Evolutionary conservation across 1,140 invertebrate species (phyloP).

Genomic region (Hirudo medicinalis): DNA sequence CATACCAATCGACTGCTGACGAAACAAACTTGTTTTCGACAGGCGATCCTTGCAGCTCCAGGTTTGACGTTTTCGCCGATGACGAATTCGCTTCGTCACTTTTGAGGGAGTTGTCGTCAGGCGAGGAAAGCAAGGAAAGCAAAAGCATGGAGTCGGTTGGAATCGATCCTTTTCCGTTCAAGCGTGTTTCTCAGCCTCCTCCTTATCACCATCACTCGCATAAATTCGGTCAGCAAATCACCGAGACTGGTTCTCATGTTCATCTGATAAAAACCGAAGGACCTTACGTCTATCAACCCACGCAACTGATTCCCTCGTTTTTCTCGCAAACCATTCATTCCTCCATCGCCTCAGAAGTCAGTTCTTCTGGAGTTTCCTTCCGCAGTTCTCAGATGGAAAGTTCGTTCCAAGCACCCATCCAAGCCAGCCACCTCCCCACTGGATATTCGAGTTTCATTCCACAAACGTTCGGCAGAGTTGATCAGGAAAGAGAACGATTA

Average conservation of each 20-base stretch:
- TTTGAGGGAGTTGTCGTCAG: too few relatives aligned
- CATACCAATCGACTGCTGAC: not conserved
- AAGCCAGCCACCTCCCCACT: too few relatives aligned
- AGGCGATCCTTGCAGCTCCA: not conserved
- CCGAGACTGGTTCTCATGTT: not conserved
- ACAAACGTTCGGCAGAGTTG: not conserved
- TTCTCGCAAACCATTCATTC: not conserved
- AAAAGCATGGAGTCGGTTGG: not conserved
- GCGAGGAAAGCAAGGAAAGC: not conserved
- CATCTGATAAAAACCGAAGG: not conserved
- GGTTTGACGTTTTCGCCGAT: not conserved
- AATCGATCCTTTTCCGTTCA: not conserved
- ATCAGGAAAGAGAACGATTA: not conserved
- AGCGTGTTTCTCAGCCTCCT: not conserved
- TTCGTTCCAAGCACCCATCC: too few relatives aligned
- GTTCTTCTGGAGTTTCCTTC: not conserved
- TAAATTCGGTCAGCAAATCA: not conserved
- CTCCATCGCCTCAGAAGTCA: not conserved
- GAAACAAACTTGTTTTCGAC: not conserved
- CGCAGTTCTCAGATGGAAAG: too few relatives aligned
- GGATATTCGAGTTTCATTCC: too few relatives aligned
- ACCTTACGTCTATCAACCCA: conserved; percentile 2
- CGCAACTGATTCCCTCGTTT: not conserved
- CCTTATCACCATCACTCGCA: not conserved
- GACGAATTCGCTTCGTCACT: too few relatives aligned